These are phyloP conservation scores for Acrocera orbiculus DNA, from an alignment of 2,888 invertebrate genomes.

Conservation along the genomic window DNA sequence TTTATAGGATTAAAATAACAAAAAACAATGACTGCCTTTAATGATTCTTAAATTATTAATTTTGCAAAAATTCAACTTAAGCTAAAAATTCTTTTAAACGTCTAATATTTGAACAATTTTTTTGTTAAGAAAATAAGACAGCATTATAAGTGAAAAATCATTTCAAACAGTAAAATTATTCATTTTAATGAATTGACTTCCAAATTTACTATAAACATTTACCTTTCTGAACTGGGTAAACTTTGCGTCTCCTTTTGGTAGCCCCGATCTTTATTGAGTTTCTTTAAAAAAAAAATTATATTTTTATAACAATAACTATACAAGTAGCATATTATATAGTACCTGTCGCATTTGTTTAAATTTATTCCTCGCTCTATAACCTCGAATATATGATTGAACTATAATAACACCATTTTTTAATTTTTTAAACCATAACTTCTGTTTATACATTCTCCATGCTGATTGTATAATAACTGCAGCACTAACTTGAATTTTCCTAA, in stretches of 20 bases:
- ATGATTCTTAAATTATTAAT: no score
- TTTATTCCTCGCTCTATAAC: slow-evolving; percentile 41
- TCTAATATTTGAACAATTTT: no score
- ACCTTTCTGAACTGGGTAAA: slow-evolving; percentile 22
- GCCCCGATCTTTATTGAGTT: slow-evolving; percentile 16
- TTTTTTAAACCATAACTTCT: slow-evolving; percentile 47
- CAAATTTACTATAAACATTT: no score
- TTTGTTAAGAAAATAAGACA: no score
- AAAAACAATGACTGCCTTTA: no score
- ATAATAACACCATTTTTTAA: slow-evolving; percentile 39
- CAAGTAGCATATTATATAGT: slow-evolving; percentile 9
- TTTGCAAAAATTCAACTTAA: no score
- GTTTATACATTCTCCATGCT: slow-evolving; percentile 53
- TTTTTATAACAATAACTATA: slow-evolving; percentile 32
- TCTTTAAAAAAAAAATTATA: slow-evolving; percentile 23
- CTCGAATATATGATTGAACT: slow-evolving; percentile 58
- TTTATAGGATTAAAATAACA: no score
- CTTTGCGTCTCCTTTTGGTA: slow-evolving; percentile 28
- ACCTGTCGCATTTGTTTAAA: slow-evolving; percentile 29
- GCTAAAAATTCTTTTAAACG: no score
- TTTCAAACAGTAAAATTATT: no score
- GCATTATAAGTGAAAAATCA: no score
- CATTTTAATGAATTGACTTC: no score
- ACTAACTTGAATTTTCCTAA: slow-evolving; percentile 35
- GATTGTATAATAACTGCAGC: slow-evolving; percentile 58